Percentiles rank a stretch among this genome's conserved stretches.
Conservation (phyloP, 1,140 invertebrate genomes). For the Chelonus insularis region DNA sequence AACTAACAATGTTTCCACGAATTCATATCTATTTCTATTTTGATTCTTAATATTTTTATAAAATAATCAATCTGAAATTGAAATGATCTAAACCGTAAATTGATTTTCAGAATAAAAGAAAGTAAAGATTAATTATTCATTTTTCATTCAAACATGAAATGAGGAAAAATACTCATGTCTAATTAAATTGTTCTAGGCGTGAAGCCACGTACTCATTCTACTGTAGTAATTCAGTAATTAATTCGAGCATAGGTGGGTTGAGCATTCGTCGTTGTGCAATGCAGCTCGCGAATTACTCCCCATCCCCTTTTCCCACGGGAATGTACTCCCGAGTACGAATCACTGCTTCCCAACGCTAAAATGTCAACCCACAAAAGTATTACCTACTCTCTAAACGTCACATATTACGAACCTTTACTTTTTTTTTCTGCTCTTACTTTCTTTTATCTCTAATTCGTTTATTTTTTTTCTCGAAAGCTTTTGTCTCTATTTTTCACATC, state of each 20-base stretch:
- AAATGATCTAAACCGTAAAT: too few relatives aligned
- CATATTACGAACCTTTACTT: not conserved
- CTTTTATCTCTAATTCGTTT: not conserved
- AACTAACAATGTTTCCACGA: too few relatives aligned
- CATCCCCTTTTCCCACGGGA: not conserved
- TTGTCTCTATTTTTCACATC: too few relatives aligned
- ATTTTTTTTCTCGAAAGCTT: too few relatives aligned
- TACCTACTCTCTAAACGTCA: not conserved
- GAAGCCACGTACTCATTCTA: constrained; percentile 12
- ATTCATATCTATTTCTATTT: too few relatives aligned
- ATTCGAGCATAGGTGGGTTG: constrained; percentile 18
- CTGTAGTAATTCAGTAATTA: constrained; percentile 19
- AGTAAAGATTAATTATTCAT: too few relatives aligned
- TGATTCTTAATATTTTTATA: too few relatives aligned
- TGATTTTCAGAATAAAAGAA: too few relatives aligned
- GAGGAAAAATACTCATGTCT: not conserved
- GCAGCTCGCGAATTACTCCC: not conserved
- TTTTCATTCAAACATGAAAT: too few relatives aligned
- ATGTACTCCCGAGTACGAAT: not conserved
- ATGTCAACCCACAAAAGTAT: constrained; percentile 4
- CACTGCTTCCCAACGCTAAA: constrained; percentile 1
- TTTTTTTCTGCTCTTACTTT: not conserved
- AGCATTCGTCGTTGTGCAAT: not conserved
- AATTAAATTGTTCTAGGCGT: constrained; percentile 20
- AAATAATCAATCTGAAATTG: too few relatives aligned